Conservation (phyloP, 2,113 vertebrate species). For the Morone chrysops region DNA sequence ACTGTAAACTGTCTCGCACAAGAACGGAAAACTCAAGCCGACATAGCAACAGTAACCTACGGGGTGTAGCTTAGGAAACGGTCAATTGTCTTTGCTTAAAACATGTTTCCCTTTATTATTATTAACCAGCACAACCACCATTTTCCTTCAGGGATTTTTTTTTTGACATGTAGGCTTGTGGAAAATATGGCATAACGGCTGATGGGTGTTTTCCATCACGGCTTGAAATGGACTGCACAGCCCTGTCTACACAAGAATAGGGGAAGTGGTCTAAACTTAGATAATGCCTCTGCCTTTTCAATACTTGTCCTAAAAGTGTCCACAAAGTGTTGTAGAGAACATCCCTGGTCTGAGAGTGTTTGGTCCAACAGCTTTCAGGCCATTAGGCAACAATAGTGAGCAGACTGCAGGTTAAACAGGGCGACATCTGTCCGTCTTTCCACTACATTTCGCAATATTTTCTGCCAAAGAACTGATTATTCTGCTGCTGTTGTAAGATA, state of each 20-base stretch:
- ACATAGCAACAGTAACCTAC: neutral
- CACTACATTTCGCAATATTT: neutral
- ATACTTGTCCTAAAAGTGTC: constrained; percentile 29
- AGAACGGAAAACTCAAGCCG: neutral
- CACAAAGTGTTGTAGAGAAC: constrained; percentile 15
- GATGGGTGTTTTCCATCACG: constrained; percentile 75
- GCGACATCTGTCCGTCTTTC: neutral
- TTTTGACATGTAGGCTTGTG: constrained; percentile 55
- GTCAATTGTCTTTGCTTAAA: constrained; percentile 30
- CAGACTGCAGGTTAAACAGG: neutral
- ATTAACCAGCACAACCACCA: constrained; percentile 14
- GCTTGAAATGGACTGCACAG: constrained; percentile 58
- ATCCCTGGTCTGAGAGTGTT: neutral
- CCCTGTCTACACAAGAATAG: constrained; percentile 59
- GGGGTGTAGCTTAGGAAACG: neutral
- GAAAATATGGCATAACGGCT: constrained; percentile 64
- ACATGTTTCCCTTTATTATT: constrained; percentile 53
- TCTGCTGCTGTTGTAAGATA: neutral
- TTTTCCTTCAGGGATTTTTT: constrained; percentile 57
- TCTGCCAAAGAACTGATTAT: neutral
- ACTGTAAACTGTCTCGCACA: neutral
- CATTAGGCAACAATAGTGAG: neutral
- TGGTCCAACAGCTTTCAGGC: constrained; percentile 17
- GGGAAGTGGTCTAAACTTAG: constrained; percentile 78
- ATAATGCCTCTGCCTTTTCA: constrained; percentile 41